Conservation (phyloP, 53 echinoderm and acorn worm species). For the Luidia sarsii region DNA sequence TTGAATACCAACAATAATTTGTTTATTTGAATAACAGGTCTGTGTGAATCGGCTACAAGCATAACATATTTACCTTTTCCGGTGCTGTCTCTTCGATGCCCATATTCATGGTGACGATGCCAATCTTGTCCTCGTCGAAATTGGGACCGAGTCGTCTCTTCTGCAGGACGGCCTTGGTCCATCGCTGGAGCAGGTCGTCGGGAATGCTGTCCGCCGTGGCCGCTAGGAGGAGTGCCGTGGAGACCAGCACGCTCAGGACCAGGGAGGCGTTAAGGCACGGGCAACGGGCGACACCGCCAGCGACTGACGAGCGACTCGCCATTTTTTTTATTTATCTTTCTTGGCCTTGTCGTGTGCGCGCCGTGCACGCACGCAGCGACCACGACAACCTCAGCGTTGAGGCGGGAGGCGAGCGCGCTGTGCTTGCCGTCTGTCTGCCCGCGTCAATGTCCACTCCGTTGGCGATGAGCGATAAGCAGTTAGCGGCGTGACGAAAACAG, state of each 20-base stretch:
- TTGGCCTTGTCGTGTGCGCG: background rate
- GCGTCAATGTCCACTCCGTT: too few relatives aligned
- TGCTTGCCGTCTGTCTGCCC: too few relatives aligned
- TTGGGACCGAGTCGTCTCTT: background rate
- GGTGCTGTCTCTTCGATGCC: background rate
- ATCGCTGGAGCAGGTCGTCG: background rate
- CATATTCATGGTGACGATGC: slow-evolving; percentile 28
- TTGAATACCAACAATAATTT: too few relatives aligned
- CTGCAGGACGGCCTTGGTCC: background rate
- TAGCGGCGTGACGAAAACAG: too few relatives aligned
- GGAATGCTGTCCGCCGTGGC: slow-evolving; percentile 10
- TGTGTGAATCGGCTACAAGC: too few relatives aligned
- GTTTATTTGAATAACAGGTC: too few relatives aligned
- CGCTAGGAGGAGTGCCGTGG: too few relatives aligned
- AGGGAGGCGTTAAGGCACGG: slow-evolving; percentile 53
- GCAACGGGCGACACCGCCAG: background rate
- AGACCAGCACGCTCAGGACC: too few relatives aligned
- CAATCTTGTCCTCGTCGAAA: slow-evolving; percentile 29
- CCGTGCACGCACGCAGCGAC: background rate
- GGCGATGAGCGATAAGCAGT: too few relatives aligned
- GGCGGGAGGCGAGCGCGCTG: background rate
- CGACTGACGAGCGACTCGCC: slow-evolving; percentile 10
- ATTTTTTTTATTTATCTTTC: background rate
- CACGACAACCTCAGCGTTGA: background rate
- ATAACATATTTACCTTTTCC: background rate